These are phyloP conservation scores for Nephrocerus scutellatus DNA, from an alignment of 2,888 invertebrate genomes.

Conservation along the genomic window DNA sequence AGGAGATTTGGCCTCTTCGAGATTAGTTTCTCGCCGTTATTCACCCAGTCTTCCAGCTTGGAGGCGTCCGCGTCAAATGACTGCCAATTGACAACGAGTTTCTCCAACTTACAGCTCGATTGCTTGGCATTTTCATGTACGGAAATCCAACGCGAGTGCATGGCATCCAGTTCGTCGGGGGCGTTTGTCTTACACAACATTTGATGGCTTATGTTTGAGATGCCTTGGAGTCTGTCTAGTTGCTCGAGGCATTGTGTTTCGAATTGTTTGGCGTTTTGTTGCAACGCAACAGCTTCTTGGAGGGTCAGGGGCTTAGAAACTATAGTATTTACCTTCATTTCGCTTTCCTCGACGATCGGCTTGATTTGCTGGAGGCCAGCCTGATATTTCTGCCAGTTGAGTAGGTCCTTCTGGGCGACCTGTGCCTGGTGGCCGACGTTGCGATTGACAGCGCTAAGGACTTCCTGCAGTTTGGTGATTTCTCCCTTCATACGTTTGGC, in stretches of 20 bases:
- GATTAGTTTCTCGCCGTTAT: conserved; percentile 58
- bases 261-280: conserved; percentile 64
- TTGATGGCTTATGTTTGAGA: conserved; percentile 67
- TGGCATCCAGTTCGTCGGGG: conserved; percentile 76
- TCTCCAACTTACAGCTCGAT: conserved; percentile 70
- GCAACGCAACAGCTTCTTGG: conserved; percentile 73
- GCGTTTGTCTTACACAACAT: conserved; percentile 68
- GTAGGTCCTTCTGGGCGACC: conserved; percentile 68
- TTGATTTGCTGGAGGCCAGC: conserved; percentile 69
- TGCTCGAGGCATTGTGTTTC: conserved; percentile 72
- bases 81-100: conserved; percentile 72
- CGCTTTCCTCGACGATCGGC: conserved; percentile 84
- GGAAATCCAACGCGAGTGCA: conserved; percentile 76
- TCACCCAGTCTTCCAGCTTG: conserved; percentile 72
- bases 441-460: conserved; percentile 67
- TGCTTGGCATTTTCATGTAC: conserved; percentile 75
- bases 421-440: conserved; percentile 70
- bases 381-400: conserved; percentile 81
- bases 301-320: conserved; percentile 66
- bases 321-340: conserved; percentile 60
- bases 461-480: conserved; percentile 66
- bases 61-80: conserved; percentile 71
- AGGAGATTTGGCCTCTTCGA: conserved; percentile 55
- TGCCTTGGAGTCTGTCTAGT: conserved; percentile 64
- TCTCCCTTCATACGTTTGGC: conserved; percentile 69